phyloP scores from a whole-genome alignment of 30 jellyfish, hydroid and myxozoan species.

The Pelagia noctiluca region DNA sequence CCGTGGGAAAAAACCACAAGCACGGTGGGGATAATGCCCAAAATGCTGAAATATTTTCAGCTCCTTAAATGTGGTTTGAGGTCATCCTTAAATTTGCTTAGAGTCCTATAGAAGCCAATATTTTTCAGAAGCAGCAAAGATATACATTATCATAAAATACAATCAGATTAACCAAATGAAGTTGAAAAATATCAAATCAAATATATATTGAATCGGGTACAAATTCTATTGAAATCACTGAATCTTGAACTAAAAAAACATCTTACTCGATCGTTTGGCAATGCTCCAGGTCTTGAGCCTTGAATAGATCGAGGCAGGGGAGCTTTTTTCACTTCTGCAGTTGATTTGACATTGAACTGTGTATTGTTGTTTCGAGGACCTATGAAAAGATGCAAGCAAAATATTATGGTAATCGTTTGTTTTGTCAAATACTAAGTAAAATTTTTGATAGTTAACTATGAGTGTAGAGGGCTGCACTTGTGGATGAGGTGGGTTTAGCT shows the following conservation, averaged over 20 bases:
- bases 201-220: background rate
- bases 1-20: too few species aligned
- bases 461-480: background rate
- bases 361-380: conserved; percentile 10
- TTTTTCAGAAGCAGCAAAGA: too few species aligned
- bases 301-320: conserved; percentile 61
- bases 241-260: too few species aligned
- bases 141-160: background rate
- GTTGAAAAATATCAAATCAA: background rate
- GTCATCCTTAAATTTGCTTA: too few species aligned
- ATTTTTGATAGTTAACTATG: background rate
- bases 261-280: conserved; percentile 71
- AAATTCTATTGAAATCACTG: background rate
- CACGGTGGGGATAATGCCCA: too few species aligned
- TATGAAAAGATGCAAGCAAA: background rate
- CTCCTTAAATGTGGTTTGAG: too few species aligned
- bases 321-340: conserved; percentile 41
- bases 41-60: too few species aligned
- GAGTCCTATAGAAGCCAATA: too few species aligned
- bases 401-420: background rate
- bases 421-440: background rate
- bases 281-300: conserved; percentile 86
- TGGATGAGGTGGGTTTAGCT: too few species aligned
- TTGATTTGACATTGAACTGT: conserved; percentile 39
- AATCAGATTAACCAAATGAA: background rate